Evolutionary conservation across 2,888 invertebrate genomes (phyloP).

Genomic region (Phalera bucephala): DNA sequence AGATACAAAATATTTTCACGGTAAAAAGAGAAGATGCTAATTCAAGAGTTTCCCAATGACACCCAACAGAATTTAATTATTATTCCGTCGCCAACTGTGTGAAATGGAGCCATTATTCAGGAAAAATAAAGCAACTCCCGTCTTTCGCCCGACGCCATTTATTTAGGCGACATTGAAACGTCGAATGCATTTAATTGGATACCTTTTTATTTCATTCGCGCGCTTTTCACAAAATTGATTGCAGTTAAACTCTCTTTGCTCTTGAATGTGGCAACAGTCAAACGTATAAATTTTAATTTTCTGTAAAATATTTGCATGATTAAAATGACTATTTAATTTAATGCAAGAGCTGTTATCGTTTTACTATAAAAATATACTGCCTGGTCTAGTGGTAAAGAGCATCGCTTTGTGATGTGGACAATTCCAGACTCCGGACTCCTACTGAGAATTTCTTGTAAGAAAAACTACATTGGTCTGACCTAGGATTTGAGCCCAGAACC

Average conservation of each 20-base stretch:
- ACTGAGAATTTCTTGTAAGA: too few relatives aligned
- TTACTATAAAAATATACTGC: too few relatives aligned
- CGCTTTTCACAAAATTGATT: conserved; percentile 26
- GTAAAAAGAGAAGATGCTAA: not conserved
- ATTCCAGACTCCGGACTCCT: too few relatives aligned
- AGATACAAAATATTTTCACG: not conserved
- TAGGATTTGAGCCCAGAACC: too few relatives aligned
- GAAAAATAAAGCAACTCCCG: conserved; percentile 29
- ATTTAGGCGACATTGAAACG: conserved; percentile 33
- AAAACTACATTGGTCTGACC: too few relatives aligned
- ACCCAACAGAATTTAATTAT: conserved; percentile 15
- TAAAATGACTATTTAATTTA: too few relatives aligned
- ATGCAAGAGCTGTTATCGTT: too few relatives aligned
- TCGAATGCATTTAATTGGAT: conserved; percentile 49
- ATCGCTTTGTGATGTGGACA: too few relatives aligned
- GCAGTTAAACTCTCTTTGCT: conserved; percentile 4
- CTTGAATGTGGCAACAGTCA: conserved; percentile 10
- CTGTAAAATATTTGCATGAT: too few relatives aligned
- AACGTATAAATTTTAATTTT: too few relatives aligned
- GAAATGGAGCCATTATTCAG: conserved; percentile 26
- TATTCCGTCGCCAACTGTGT: conserved; percentile 9
- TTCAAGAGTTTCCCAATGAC: not conserved
- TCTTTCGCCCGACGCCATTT: conserved; percentile 35
- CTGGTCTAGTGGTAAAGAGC: too few relatives aligned
- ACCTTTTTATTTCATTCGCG: conserved; percentile 35